Evolutionary conservation across 2,888 invertebrate genomes (phyloP).

Genomic region (Strigamia transsilvanica): DNA sequence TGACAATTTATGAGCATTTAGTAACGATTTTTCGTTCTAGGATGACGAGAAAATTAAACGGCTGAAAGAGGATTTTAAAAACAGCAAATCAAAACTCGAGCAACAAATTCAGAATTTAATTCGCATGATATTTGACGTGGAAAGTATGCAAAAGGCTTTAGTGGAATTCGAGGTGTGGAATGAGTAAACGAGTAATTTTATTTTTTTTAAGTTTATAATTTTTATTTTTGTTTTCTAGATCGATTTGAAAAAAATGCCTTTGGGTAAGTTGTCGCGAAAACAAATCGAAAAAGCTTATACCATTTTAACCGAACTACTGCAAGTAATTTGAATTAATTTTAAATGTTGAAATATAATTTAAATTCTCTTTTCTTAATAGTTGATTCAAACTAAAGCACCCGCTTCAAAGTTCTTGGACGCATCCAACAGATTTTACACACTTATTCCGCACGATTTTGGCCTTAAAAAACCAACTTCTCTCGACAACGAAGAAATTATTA

Average conservation of each 20-base stretch:
- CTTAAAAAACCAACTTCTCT: slow-evolving; percentile 81
- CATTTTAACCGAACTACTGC: slow-evolving; percentile 71
- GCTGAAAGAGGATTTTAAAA: slow-evolving; percentile 60
- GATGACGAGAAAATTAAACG: slow-evolving; percentile 63
- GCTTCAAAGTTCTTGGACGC: slow-evolving; percentile 76
- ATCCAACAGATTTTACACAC: slow-evolving; percentile 92
- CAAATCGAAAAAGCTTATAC: slow-evolving; percentile 87
- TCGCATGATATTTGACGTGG: slow-evolving; percentile 86
- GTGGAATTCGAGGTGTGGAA: slow-evolving; percentile 83
- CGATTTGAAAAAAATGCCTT: slow-evolving; percentile 97
- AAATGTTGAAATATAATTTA: background rate
- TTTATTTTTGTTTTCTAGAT: slow-evolving; percentile 65
- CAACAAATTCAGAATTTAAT: slow-evolving; percentile 83
- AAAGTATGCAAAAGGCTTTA: slow-evolving; percentile 90
- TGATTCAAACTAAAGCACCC: slow-evolving; percentile 61
- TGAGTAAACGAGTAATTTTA: background rate
- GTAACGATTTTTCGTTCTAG: slow-evolving; percentile 57
- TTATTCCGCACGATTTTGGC: slow-evolving; percentile 96
- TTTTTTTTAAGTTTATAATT: slow-evolving; percentile 18
- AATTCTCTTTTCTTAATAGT: slow-evolving; percentile 57
- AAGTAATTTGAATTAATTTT: slow-evolving; percentile 53
- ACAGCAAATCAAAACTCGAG: slow-evolving; percentile 73
- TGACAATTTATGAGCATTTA: background rate
- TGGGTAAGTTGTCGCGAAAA: slow-evolving; percentile 91
- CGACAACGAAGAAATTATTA: slow-evolving; percentile 77